A percentile compares a stretch with the other conserved stretches of the same genome.
phyloP scores from a whole-genome alignment of 2,888 invertebrate genomes.

The Tipula confusa region DNA sequence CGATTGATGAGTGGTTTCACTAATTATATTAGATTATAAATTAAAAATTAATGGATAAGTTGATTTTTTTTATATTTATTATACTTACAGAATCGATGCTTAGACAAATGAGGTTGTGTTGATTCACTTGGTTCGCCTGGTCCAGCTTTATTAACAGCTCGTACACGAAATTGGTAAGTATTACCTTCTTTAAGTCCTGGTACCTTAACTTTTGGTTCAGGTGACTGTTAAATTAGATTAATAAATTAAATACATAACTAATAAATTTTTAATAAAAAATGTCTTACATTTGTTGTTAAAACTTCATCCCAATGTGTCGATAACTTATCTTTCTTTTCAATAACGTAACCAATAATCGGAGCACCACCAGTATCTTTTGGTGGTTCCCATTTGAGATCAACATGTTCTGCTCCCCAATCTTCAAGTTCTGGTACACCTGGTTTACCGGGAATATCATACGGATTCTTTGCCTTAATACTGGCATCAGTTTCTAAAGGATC shows the following conservation, averaged over 20 bases:
- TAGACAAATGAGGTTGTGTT: conserved; percentile 80
- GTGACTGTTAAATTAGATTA: conserved; percentile 52
- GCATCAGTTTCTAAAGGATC: conserved; percentile 91
- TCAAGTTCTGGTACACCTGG: conserved; percentile 81
- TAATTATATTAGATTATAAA: conserved; percentile 50
- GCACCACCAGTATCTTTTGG: conserved; percentile 96
- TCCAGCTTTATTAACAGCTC: conserved; percentile 92
- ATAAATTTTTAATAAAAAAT: not conserved
- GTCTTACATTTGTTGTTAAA: conserved; percentile 62
- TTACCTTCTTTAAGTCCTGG: conserved; percentile 85
- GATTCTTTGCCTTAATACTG: conserved; percentile 90
- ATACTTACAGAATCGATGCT: conserved; percentile 75
- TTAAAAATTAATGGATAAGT: too few species aligned
- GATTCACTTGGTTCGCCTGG: conserved; percentile 86
- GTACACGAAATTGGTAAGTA: conserved; percentile 91
- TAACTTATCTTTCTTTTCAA: conserved; percentile 85
- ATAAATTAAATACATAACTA: not conserved
- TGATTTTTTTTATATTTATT: not conserved
- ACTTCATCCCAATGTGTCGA: conserved; percentile 85
- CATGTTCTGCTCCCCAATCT: conserved; percentile 86
- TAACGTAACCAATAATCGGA: conserved; percentile 93
- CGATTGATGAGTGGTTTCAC: conserved; percentile 95
- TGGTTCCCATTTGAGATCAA: conserved; percentile 88
- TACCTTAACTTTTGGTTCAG: conserved; percentile 75
- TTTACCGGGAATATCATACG: conserved; percentile 82